A percentile compares a stretch with the other conserved stretches of the same genome.
Conservation (phyloP, 2,888 invertebrate species). For the Willowsia nigromaculata region DNA sequence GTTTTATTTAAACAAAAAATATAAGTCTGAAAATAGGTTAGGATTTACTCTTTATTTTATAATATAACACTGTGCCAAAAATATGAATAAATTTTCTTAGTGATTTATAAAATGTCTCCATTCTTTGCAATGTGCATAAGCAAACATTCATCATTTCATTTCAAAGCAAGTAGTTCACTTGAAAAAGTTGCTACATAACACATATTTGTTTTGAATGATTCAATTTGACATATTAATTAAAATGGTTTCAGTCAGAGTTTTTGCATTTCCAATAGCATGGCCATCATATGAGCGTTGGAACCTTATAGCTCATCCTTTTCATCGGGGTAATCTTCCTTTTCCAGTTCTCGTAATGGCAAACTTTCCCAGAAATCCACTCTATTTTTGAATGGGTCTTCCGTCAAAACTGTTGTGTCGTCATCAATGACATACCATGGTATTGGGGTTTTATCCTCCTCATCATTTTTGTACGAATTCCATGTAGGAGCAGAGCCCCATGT, state of each 20-base stretch:
- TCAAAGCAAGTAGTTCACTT: too few species aligned
- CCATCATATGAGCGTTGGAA: neutral
- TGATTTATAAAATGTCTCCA: too few species aligned
- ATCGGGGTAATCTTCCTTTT: conserved; percentile 65
- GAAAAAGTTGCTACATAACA: too few species aligned
- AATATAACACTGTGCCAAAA: neutral
- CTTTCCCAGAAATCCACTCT: conserved; percentile 77
- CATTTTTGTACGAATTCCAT: conserved; percentile 70
- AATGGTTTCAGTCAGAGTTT: too few species aligned
- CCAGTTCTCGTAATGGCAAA: conserved; percentile 75
- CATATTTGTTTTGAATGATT: too few species aligned
- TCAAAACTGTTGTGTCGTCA: conserved; percentile 53
- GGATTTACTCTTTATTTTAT: too few species aligned
- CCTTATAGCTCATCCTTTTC: conserved; percentile 51
- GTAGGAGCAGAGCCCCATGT: conserved; percentile 68
- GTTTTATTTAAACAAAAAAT: neutral
- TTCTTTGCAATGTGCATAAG: too few species aligned
- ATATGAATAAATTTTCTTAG: too few species aligned
- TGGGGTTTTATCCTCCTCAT: conserved; percentile 66
- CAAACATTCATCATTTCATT: too few species aligned
- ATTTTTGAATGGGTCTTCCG: conserved; percentile 71
- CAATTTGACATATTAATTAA: too few species aligned
- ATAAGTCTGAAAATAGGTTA: neutral
- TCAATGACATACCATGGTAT: conserved; percentile 70
- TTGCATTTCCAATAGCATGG: too few species aligned